These are phyloP conservation scores for Neelides folsomi DNA, from an alignment of 2,888 invertebrate genomes.

Conservation along the genomic window DNA sequence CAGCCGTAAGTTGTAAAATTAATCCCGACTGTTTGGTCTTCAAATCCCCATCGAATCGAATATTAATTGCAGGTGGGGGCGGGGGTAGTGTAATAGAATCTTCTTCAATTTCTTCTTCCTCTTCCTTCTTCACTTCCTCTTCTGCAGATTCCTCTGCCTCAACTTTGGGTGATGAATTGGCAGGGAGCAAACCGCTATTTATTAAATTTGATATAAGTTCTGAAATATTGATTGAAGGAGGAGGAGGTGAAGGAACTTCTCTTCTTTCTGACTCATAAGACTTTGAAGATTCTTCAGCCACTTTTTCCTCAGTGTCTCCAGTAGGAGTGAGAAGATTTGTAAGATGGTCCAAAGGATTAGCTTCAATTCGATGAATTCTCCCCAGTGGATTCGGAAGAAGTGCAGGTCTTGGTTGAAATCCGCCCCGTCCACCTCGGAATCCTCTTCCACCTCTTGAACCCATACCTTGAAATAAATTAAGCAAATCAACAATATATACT, in stretches of 20 bases:
- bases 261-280: too few species aligned
- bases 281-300: not conserved
- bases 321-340: slow-evolving; percentile 50
- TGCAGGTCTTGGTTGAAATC: not conserved
- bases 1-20: slow-evolving; percentile 53
- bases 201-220: too few species aligned
- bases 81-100: slow-evolving; percentile 21
- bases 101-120: slow-evolving; percentile 10
- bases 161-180: slow-evolving; percentile 2
- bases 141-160: slow-evolving; percentile 9
- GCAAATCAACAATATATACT: too few species aligned
- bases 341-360: slow-evolving; percentile 46
- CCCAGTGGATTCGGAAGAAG: slow-evolving; percentile 3
- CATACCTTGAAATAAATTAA: too few species aligned
- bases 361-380: not conserved
- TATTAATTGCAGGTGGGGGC: slow-evolving; percentile 26
- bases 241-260: too few species aligned
- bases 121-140: not conserved
- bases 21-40: slow-evolving; percentile 23
- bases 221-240: too few species aligned
- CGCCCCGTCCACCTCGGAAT: too few species aligned
- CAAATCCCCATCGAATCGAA: slow-evolving; percentile 21
- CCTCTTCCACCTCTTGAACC: too few species aligned
- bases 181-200: too few species aligned
- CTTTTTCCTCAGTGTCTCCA: not conserved